These are phyloP conservation scores for Amblyjoppa fuscipennis DNA, from an alignment of 2,888 invertebrate species.

Conservation along the genomic window DNA sequence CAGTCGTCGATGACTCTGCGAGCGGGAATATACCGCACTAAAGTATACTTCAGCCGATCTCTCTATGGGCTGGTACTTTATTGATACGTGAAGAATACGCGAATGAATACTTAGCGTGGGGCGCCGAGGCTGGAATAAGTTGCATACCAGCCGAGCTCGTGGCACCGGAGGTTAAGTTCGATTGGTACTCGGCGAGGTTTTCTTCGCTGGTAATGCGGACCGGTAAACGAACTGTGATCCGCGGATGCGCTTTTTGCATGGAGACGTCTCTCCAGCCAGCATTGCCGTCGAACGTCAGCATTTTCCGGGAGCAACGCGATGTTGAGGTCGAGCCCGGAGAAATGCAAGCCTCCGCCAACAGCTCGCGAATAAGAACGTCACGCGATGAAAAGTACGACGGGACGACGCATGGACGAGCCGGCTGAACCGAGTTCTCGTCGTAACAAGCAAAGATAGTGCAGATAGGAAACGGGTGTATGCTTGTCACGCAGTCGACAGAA, in stretches of 20 bases:
- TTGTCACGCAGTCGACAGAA: slow-evolving; percentile 67
- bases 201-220: slow-evolving; percentile 55
- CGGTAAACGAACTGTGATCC: slow-evolving; percentile 59
- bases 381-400: slow-evolving; percentile 47
- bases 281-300: slow-evolving; percentile 25
- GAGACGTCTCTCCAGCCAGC: slow-evolving; percentile 48
- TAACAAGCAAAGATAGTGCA: slow-evolving; percentile 49
- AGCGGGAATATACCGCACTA: background rate
- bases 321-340: slow-evolving; percentile 56
- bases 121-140: slow-evolving; percentile 2
- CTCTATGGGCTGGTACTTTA: slow-evolving; percentile 20
- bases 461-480: slow-evolving; percentile 64
- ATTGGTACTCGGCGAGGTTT: slow-evolving; percentile 56
- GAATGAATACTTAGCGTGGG: slow-evolving; percentile 53
- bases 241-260: slow-evolving; percentile 45
- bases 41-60: slow-evolving; percentile 37
- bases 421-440: slow-evolving; percentile 44
- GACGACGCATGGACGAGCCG: slow-evolving; percentile 41
- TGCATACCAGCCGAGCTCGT: background rate
- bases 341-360: slow-evolving; percentile 40
- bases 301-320: slow-evolving; percentile 42
- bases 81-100: slow-evolving; percentile 57
- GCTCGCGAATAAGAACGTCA: slow-evolving; percentile 29
- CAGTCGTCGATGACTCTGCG: slow-evolving; percentile 25
- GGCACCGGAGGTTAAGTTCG: slow-evolving; percentile 1